These are phyloP conservation scores for Lophius americanus DNA, from an alignment of 2,797 vertebrate species.

Conservation along the genomic window DNA sequence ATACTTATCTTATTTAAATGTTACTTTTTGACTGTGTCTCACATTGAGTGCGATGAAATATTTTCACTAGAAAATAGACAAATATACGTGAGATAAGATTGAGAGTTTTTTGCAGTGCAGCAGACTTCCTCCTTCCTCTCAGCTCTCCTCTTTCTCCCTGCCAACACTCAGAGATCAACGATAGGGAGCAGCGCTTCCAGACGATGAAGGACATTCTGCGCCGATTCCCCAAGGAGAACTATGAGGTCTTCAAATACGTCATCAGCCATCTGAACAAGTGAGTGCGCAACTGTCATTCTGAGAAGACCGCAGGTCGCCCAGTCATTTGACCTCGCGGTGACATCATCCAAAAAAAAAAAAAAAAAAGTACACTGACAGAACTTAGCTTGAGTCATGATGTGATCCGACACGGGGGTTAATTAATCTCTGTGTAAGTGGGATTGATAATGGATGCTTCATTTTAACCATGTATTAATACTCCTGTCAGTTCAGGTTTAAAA, in stretches of 20 bases:
- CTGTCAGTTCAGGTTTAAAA: too few species aligned
- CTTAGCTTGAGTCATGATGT: slow-evolving; percentile 29
- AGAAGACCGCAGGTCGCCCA: slow-evolving; percentile 32
- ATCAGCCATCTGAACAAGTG: slow-evolving; percentile 93
- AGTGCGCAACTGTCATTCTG: slow-evolving; percentile 60
- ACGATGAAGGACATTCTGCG: slow-evolving; percentile 91
- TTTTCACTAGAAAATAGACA: too few species aligned
- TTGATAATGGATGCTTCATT: background rate
- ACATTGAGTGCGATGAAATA: too few species aligned
- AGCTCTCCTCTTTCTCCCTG: slow-evolving; percentile 33
- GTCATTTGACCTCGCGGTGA: slow-evolving; percentile 45
- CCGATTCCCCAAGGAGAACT: slow-evolving; percentile 93
- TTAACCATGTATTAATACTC: background rate
- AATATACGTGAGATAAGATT: too few species aligned
- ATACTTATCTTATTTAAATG: too few species aligned
- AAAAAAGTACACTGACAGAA: slow-evolving; percentile 6
- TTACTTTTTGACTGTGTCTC: too few species aligned
- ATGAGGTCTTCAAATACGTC: slow-evolving; percentile 96
- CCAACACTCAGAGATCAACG: slow-evolving; percentile 87
- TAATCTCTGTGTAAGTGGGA: background rate
- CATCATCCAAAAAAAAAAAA: slow-evolving; percentile 14
- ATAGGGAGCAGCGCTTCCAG: slow-evolving; percentile 91
- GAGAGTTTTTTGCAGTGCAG: too few species aligned
- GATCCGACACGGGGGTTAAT: background rate
- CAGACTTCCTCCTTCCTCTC: slow-evolving; percentile 22